phyloP scores from a whole-genome alignment of 2,113 vertebrate species.

The Lagopus leucura region DNA sequence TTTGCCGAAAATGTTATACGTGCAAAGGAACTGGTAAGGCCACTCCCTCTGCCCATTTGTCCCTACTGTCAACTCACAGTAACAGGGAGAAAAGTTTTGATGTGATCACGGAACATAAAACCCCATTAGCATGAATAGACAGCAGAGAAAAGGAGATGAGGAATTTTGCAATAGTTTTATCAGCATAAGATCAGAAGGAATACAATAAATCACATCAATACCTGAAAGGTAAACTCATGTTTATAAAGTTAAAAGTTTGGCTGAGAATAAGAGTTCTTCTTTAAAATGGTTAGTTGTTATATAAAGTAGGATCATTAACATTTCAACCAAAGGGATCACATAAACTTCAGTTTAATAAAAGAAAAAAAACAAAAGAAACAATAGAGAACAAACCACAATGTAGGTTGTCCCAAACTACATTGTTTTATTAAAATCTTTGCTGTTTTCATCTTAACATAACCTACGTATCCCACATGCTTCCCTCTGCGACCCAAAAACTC shows the following conservation, averaged over 20 bases:
- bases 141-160: conserved; percentile 77
- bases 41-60: conserved; percentile 73
- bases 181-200: conserved; percentile 36
- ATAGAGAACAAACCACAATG: conserved; percentile 56
- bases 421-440: conserved; percentile 71
- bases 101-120: conserved; percentile 39
- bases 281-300: conserved; percentile 85
- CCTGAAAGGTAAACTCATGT: conserved; percentile 82
- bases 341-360: conserved; percentile 40
- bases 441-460: conserved; percentile 73
- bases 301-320: conserved; percentile 82
- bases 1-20: background rate
- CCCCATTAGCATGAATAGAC: conserved; percentile 75
- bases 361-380: background rate
- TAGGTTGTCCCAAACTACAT: conserved; percentile 82
- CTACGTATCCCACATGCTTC: conserved; percentile 15
- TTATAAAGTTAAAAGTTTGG: conserved; percentile 78
- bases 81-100: conserved; percentile 66
- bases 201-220: conserved; percentile 49
- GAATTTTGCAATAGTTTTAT: conserved; percentile 41
- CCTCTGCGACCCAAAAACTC: background rate
- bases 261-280: conserved; percentile 86
- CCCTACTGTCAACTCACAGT: conserved; percentile 77
- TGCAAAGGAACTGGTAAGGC: conserved; percentile 41
- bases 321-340: conserved; percentile 97